phyloP scores from a whole-genome alignment of 2,797 vertebrate genomes.

The Rhabdophis nuchalis region DNA sequence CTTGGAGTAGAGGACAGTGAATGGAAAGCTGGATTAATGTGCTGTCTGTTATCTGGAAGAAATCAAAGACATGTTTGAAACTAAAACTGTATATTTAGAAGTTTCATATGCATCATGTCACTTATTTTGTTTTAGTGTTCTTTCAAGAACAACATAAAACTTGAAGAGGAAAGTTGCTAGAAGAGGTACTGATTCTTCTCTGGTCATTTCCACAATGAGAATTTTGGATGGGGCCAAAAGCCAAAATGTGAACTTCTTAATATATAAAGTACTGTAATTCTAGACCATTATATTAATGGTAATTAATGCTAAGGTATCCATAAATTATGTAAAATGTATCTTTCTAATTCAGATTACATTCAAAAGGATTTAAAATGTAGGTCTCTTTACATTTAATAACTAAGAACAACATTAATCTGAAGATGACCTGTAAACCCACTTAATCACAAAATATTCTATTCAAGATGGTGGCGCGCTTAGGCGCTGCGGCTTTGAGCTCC shows the following conservation, averaged over 20 bases:
- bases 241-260: background rate
- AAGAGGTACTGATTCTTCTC: background rate
- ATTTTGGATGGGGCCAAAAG: background rate
- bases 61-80: background rate
- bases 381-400: background rate
- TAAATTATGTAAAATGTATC: background rate
- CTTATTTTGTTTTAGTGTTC: background rate
- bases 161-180: background rate
- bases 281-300: background rate
- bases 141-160: background rate
- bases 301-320: background rate
- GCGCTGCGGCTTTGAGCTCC: too few relatives aligned
- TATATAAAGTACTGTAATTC: background rate
- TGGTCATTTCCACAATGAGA: background rate
- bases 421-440: background rate
- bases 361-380: background rate
- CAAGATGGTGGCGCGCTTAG: too few relatives aligned
- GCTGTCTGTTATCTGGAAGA: constrained; percentile 89
- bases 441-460: background rate
- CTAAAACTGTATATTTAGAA: background rate
- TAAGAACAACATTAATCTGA: background rate
- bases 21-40: constrained; percentile 95
- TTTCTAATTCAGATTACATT: background rate
- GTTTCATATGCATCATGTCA: background rate
- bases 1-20: constrained; percentile 94